Percentiles rank a stretch among this genome's conserved stretches.
phyloP scores from a whole-genome alignment of 2,797 vertebrate genomes.

The Darevskia nairensis region DNA sequence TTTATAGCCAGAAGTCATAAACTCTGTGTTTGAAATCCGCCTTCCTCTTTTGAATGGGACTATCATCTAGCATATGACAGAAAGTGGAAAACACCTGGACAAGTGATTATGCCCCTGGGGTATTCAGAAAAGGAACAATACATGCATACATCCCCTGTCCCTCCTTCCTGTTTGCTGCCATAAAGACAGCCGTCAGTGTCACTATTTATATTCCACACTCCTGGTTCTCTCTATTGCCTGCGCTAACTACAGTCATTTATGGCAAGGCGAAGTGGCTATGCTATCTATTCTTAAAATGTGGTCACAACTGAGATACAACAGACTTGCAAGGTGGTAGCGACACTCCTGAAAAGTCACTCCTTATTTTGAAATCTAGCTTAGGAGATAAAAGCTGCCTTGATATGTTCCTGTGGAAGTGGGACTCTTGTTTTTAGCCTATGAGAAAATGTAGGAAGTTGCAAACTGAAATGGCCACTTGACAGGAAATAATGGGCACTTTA shows the following conservation, averaged over 20 bases:
- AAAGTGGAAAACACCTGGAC: slow-evolving; percentile 18
- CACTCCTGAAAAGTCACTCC: background rate
- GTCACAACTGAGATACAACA: background rate
- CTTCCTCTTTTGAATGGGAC: slow-evolving; percentile 7
- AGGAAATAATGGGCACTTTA: background rate
- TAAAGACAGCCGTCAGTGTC: slow-evolving; percentile 46
- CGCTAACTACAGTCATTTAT: slow-evolving; percentile 43
- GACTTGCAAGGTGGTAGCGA: background rate
- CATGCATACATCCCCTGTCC: background rate
- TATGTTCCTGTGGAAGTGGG: background rate
- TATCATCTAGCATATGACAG: background rate
- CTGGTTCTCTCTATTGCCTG: slow-evolving; percentile 13
- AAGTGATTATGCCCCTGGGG: slow-evolving; percentile 15
- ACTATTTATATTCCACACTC: slow-evolving; percentile 9
- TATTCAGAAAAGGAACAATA: slow-evolving; percentile 37
- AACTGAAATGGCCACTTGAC: background rate
- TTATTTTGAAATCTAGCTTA: slow-evolving; percentile 4
- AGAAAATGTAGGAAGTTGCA: slow-evolving; percentile 10
- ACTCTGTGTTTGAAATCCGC: background rate
- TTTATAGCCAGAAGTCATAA: slow-evolving; percentile 1
- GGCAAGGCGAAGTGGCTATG: slow-evolving; percentile 32
- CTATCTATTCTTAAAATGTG: background rate
- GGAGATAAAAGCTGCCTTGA: background rate
- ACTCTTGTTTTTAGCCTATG: background rate
- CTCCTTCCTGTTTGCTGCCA: slow-evolving; percentile 41